Conservation (phyloP, 2,888 invertebrate species). For the Acleris emargana region DNA sequence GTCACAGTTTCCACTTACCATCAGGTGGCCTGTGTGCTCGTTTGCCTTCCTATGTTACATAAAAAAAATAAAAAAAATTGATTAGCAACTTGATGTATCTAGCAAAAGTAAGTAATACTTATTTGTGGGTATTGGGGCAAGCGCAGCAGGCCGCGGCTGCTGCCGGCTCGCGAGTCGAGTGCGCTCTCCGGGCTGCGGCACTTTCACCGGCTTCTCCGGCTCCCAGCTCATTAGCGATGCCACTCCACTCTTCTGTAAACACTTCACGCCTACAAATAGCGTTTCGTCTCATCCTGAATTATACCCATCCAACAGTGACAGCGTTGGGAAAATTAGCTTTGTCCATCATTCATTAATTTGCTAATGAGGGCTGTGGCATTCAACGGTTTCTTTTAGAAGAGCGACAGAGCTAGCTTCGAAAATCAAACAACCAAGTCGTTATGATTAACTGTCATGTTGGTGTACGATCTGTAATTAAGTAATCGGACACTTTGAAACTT, state of each 20-base stretch:
- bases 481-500: neutral
- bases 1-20: too few species aligned
- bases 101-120: conserved; percentile 4
- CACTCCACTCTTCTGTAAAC: conserved; percentile 69
- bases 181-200: conserved; percentile 23
- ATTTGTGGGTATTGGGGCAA: conserved; percentile 1
- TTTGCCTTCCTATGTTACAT: too few species aligned
- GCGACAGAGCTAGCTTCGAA: neutral
- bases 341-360: too few species aligned
- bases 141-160: conserved; percentile 12
- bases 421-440: conserved; percentile 1
- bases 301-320: too few species aligned
- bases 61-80: too few species aligned
- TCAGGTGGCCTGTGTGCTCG: too few species aligned
- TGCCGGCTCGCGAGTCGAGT: conserved; percentile 12
- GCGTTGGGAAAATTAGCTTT: too few species aligned
- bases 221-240: conserved; percentile 72
- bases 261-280: conserved; percentile 70
- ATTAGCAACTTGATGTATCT: neutral
- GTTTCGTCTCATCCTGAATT: conserved; percentile 49
- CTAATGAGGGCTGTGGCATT: neutral
- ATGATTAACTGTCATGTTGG: too few species aligned
- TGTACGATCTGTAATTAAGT: neutral
- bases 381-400: conserved; percentile 17
- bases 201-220: conserved; percentile 56